Evolutionary conservation across 2,797 vertebrate genomes (phyloP).

Genomic region (Clamator glandarius): DNA sequence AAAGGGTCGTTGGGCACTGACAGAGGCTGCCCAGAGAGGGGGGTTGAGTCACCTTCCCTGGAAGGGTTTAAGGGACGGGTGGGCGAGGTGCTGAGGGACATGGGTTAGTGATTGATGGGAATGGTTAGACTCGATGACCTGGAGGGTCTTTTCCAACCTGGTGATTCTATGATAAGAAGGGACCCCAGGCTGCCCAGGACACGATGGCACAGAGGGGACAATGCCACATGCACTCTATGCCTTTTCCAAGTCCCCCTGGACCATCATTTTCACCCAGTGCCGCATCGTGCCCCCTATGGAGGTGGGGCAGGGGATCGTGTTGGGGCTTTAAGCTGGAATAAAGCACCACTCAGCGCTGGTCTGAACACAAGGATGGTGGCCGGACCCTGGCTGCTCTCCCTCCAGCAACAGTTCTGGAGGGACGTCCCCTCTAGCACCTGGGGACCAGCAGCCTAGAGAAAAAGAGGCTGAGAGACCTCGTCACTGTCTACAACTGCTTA

Average conservation of each 20-base stretch:
- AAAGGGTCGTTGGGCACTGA: too few species aligned
- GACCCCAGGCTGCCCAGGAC: background rate
- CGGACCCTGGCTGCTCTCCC: background rate
- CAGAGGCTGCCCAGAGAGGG: too few species aligned
- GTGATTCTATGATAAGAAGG: too few species aligned
- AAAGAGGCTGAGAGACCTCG: too few species aligned
- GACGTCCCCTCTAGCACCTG: background rate
- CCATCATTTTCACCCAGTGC: accelerated
- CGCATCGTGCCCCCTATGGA: background rate
- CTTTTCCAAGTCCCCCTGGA: accelerated
- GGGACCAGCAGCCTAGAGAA: background rate
- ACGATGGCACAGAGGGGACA: background rate
- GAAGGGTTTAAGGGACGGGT: too few species aligned
- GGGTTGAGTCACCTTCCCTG: too few species aligned
- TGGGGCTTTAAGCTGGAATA: background rate
- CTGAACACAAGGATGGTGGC: background rate
- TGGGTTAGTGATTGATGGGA: too few species aligned
- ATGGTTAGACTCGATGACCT: too few species aligned
- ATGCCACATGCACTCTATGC: background rate
- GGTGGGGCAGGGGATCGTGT: accelerated
- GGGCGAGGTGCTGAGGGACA: too few species aligned
- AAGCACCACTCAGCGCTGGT: accelerated
- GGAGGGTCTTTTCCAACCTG: too few species aligned
- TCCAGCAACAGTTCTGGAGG: background rate
- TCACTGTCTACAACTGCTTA: too few species aligned